Conservation (phyloP, 2,888 invertebrate species). For the Brenthis daphne region DNA sequence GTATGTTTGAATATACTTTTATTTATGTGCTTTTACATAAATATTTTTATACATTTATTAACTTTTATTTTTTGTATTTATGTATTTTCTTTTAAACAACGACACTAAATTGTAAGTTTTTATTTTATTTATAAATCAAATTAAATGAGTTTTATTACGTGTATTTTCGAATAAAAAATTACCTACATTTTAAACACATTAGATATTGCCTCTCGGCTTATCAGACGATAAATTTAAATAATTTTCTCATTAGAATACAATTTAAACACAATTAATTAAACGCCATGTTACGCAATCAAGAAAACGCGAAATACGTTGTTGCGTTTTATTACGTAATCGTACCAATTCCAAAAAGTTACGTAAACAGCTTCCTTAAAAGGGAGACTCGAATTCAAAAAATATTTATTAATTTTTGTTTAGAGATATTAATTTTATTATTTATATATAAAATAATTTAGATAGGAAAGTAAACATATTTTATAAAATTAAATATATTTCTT, state of each 20-base stretch:
- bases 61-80: no score
- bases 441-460: no score
- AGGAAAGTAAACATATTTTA: no score
- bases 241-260: conserved; percentile 43
- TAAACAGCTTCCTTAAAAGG: conserved; percentile 32
- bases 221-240: background rate
- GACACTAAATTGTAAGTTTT: no score
- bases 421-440: background rate
- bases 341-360: conserved; percentile 40
- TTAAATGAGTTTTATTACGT: no score
- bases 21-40: no score
- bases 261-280: conserved; percentile 54
- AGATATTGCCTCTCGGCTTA: background rate
- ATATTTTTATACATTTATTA: no score
- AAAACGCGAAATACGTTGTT: conserved; percentile 47
- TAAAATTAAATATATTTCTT: no score
- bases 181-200: background rate
- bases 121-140: no score
- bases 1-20: no score
- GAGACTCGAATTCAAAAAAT: conserved; percentile 31
- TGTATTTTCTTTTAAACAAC: no score
- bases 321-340: conserved; percentile 47
- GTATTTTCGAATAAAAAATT: no score
- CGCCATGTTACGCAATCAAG: conserved; percentile 54
- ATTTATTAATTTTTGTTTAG: conserved; percentile 21